Evolutionary conservation across 2,888 invertebrate genomes (phyloP), one percentile per base, ranked within the genome.

Genomic region (Kuschelorhynchus macadamiae): DNA sequence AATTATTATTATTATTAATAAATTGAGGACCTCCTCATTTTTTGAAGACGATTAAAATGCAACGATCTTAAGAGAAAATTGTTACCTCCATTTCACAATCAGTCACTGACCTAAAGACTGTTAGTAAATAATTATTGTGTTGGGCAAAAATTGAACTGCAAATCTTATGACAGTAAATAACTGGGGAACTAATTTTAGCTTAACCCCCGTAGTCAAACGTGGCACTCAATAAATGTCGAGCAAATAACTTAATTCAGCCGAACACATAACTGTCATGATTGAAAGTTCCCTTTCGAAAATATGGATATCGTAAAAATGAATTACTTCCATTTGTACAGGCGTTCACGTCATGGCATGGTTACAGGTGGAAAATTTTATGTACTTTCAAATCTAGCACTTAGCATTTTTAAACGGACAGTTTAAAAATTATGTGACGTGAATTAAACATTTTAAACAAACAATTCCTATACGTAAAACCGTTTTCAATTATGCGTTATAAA

Each of bases 261-360:
- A 39, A 59, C 25, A 60, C 60, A 66, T 66, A 66, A 66, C 33
- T 59, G 66, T 66, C 66, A 66, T 39, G 39, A 60, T 53, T 60
- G 55, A 60, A 66, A 59, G 59, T 59, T 59, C 59, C 32, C 50
- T 66, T 60, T 53, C 55, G 47, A 61, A 67, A 61, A 61, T 67
- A 61, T 67, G 61, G 42, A 67, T 67, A 67, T 67, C 60, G 55
- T 67, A 67, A 67, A 66, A 61, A 60, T 53, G 61, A 60, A 61
- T 53, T 67, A 61, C 53, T 47, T 20, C 42, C 67, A 67, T 56
- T 67, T 56, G 47, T 61, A 61, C 33, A 53, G 47, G 61, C 61
- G 49, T 33, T 60, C 61, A 67, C 61, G 67, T 67, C 67, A 67
- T 30, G 20, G 33, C 30, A 55, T 20, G 47, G 16, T 46, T 56